Percentiles rank a stretch among this genome's conserved stretches.
These are phyloP conservation scores for Meriones psammophilus DNA, from an alignment of 2,797 vertebrate genomes.

Conservation along the genomic window DNA sequence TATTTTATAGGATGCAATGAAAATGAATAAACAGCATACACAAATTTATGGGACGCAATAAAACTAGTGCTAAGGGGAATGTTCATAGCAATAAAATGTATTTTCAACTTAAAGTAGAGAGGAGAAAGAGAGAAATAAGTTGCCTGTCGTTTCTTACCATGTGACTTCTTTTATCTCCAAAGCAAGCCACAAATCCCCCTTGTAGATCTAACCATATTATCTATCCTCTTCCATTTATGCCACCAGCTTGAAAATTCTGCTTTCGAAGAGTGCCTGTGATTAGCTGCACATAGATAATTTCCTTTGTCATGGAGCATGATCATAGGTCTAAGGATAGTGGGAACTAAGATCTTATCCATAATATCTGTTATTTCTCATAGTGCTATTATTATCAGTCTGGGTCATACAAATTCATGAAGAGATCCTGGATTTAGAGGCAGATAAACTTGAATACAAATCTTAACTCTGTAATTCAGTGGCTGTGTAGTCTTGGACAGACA, in stretches of 20 bases:
- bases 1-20: neutral
- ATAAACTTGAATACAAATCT: neutral
- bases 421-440: neutral
- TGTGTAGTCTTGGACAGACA: neutral
- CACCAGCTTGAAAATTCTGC: constrained; percentile 15
- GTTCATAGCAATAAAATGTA: neutral
- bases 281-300: neutral
- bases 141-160: neutral
- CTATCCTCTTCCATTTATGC: neutral
- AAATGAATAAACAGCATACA: neutral
- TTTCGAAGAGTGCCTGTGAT: neutral
- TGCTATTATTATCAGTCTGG: neutral
- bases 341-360: neutral
- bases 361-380: neutral
- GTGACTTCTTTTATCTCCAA: neutral
- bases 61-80: neutral
- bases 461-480: neutral
- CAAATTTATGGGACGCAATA: neutral
- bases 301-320: neutral
- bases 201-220: neutral
- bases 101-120: neutral
- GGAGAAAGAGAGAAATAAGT: neutral
- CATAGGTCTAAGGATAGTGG: neutral
- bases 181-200: neutral
- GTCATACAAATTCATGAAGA: neutral